Percentiles rank a stretch among this genome's conserved stretches.
phyloP scores from a whole-genome alignment of 2,888 invertebrate species.

The Trachelus stipa region DNA sequence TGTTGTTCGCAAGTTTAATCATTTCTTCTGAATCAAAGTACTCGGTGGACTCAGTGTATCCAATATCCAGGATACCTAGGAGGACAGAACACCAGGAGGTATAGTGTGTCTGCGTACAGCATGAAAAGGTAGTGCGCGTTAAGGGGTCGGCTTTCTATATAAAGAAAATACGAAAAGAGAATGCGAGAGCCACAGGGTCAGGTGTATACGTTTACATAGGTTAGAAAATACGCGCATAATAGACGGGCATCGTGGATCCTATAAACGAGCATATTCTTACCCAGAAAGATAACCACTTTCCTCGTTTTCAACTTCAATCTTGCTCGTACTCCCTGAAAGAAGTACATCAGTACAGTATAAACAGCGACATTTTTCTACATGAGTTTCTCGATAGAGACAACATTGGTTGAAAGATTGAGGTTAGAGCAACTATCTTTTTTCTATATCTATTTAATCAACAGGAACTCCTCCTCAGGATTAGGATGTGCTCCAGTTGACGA shows the following conservation, averaged over 20 bases:
- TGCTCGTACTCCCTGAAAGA: background rate
- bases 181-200: slow-evolving; percentile 26
- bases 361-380: background rate
- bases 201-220: slow-evolving; percentile 8
- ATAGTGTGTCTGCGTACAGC: slow-evolving; percentile 33
- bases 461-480: background rate
- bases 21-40: background rate
- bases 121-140: slow-evolving; percentile 20
- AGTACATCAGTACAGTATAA: background rate
- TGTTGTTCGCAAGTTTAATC: background rate
- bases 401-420: background rate
- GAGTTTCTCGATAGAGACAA: background rate
- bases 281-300: background rate
- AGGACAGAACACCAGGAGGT: slow-evolving; percentile 18
- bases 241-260: background rate
- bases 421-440: background rate
- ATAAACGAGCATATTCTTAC: background rate
- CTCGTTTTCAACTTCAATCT: background rate
- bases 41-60: slow-evolving; percentile 24
- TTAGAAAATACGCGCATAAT: background rate
- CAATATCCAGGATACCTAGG: slow-evolving; percentile 29
- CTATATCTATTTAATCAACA: background rate
- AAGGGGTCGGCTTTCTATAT: slow-evolving; percentile 40
- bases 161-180: slow-evolving; percentile 30
- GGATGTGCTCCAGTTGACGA: slow-evolving; percentile 7